Conservation (phyloP, 2,888 invertebrate genomes). For the Tenthredo notha region DNA sequence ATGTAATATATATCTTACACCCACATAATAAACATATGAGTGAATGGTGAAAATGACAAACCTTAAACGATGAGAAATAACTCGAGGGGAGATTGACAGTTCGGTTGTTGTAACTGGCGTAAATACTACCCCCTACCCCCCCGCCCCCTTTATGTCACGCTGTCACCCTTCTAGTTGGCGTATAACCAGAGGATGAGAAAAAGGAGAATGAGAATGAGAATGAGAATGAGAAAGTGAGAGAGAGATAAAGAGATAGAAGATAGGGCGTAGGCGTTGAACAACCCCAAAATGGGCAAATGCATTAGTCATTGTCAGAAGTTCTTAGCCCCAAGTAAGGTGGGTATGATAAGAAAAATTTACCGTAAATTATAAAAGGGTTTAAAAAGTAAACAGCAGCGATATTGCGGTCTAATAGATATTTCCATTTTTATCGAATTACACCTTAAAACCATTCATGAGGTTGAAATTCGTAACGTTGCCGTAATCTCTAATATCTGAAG, state of each 20-base stretch:
- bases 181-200: background rate
- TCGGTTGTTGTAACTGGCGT: constrained; percentile 29
- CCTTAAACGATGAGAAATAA: constrained; percentile 35
- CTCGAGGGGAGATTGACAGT: constrained; percentile 8
- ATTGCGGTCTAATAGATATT: background rate
- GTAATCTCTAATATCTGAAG: background rate
- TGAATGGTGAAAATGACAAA: constrained; percentile 1
- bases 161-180: constrained; percentile 10
- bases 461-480: background rate
- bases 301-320: constrained; percentile 49
- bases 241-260: constrained; percentile 32
- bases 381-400: background rate
- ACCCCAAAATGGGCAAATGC: constrained; percentile 43
- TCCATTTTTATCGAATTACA: background rate
- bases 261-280: constrained; percentile 34
- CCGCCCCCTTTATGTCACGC: constrained; percentile 11
- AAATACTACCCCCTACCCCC: constrained; percentile 1
- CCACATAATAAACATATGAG: background rate
- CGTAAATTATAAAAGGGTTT: constrained; percentile 14
- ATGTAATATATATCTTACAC: background rate
- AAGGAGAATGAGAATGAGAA: constrained; percentile 22
- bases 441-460: background rate
- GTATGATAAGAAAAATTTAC: constrained; percentile 36
- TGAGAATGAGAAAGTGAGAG: background rate
- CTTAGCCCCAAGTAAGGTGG: constrained; percentile 4